phyloP scores from a whole-genome alignment of 2,113 vertebrate genomes.

The Bubo blakistoni region DNA sequence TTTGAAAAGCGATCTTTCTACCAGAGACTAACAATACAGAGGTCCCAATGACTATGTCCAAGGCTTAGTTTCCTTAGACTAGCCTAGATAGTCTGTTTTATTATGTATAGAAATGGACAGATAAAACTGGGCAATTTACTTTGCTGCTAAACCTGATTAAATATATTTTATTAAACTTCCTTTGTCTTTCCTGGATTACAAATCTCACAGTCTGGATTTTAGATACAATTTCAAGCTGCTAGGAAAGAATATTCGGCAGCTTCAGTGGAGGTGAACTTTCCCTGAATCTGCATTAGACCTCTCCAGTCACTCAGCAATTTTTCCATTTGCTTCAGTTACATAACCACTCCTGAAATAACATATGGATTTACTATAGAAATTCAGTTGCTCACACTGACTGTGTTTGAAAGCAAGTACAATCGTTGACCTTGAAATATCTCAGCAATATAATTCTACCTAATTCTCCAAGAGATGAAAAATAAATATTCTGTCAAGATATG shows the following conservation, averaged over 20 bases:
- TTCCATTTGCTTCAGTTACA: neutral
- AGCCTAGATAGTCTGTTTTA: neutral
- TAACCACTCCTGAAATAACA: neutral
- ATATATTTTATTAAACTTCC: neutral
- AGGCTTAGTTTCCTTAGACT: neutral
- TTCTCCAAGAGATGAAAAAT: neutral
- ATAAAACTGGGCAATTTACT: neutral
- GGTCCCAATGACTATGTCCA: neutral
- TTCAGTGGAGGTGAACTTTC: neutral
- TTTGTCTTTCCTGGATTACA: neutral
- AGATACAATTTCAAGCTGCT: neutral
- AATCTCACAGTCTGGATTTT: neutral
- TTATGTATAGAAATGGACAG: neutral
- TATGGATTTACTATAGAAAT: neutral
- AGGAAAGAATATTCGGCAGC: neutral
- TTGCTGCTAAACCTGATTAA: neutral
- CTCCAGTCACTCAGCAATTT: neutral
- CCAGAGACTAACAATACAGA: fast-evolving
- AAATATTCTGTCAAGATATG: neutral
- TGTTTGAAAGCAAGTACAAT: neutral
- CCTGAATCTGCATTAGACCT: neutral
- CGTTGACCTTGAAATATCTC: neutral
- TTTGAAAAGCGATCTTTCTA: neutral
- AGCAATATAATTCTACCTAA: neutral
- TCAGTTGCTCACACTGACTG: neutral